Conservation (phyloP, 2,888 invertebrate genomes). For the Euclidia mi region DNA sequence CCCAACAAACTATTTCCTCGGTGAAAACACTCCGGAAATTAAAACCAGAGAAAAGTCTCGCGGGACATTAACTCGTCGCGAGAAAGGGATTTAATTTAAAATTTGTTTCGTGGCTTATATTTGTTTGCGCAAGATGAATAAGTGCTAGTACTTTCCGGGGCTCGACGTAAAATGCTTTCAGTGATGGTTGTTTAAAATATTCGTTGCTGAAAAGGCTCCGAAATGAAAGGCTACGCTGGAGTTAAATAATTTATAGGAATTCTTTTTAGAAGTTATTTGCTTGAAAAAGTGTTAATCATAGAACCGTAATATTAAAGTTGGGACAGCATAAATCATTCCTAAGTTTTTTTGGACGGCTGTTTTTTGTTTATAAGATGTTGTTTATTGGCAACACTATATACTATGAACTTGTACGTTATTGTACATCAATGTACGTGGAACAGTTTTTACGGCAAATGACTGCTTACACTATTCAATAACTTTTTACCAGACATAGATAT, state of each 20-base stretch:
- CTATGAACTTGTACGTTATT: not conserved
- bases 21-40: conserved; percentile 85
- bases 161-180: conserved; percentile 50
- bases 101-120: conserved; percentile 76
- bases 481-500: too few relatives aligned
- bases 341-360: not conserved
- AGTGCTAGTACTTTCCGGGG: conserved; percentile 54
- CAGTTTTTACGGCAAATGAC: too few relatives aligned
- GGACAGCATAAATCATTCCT: not conserved
- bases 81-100: conserved; percentile 82
- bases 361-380: conserved; percentile 7
- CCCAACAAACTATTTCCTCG: conserved; percentile 84
- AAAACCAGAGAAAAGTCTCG: conserved; percentile 84
- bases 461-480: too few relatives aligned
- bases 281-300: conserved; percentile 17
- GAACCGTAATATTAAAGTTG: conserved; percentile 5
- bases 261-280: conserved; percentile 30
- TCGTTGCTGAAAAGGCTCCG: conserved; percentile 45
- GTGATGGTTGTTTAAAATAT: conserved; percentile 51
- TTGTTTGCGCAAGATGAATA: conserved; percentile 70
- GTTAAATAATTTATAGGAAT: conserved; percentile 49
- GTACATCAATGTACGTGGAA: too few relatives aligned
- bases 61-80: conserved; percentile 81
- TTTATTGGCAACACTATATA: not conserved
- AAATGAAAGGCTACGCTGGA: conserved; percentile 47